Percentiles rank a stretch among this genome's conserved stretches.
Conservation (phyloP, 1,140 invertebrate genomes). For the Bombus turneri region DNA sequence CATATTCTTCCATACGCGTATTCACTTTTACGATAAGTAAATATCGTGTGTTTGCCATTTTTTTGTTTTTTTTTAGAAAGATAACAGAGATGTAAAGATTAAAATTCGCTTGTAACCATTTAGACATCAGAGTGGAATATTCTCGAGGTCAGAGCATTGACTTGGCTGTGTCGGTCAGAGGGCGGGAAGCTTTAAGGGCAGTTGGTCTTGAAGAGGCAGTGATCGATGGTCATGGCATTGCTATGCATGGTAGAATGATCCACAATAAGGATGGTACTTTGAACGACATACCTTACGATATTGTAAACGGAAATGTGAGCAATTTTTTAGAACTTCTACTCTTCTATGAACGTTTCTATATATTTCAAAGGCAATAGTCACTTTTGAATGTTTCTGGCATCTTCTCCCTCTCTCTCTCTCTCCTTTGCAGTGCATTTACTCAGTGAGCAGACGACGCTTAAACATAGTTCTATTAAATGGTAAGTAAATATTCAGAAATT, state of each 20-base stretch:
- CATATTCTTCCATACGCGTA: neutral
- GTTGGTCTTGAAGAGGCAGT: slow-evolving; percentile 92
- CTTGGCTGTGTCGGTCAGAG: slow-evolving; percentile 94
- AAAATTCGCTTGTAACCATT: neutral
- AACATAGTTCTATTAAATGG: slow-evolving; percentile 92
- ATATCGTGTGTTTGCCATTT: neutral
- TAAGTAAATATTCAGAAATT: slow-evolving; percentile 78
- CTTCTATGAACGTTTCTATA: neutral
- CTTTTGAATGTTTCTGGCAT: neutral
- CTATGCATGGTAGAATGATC: slow-evolving; percentile 96
- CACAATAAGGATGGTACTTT: slow-evolving; percentile 89
- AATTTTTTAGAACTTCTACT: neutral
- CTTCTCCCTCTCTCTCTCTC: neutral
- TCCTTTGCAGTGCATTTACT: slow-evolving; percentile 92
- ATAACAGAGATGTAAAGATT: neutral
- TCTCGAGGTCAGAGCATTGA: slow-evolving; percentile 94
- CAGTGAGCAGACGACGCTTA: slow-evolving; percentile 92
- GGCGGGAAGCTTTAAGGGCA: slow-evolving; percentile 89
- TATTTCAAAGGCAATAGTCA: neutral
- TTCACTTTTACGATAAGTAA: neutral
- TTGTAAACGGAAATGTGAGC: slow-evolving; percentile 86
- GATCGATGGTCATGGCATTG: slow-evolving; percentile 89
- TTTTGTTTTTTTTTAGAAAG: neutral
- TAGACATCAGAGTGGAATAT: slow-evolving; percentile 86
- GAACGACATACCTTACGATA: slow-evolving; percentile 91